phyloP scores from a whole-genome alignment of 2,888 invertebrate species.

The Tenthredo livida region DNA sequence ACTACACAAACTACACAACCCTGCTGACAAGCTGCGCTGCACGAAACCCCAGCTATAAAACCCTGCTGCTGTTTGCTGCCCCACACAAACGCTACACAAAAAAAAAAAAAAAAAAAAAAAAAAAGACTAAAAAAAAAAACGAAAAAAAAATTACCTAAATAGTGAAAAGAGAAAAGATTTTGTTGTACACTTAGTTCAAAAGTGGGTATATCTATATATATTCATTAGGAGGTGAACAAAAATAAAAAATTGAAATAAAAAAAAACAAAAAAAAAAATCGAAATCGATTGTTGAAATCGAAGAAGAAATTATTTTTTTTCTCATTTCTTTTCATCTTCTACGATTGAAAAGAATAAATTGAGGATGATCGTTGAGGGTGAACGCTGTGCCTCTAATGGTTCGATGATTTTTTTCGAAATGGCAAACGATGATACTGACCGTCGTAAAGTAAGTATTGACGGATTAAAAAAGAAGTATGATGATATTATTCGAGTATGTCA shows the following conservation, averaged over 20 bases:
- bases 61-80: conserved; percentile 78
- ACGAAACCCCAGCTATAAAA: conserved; percentile 76
- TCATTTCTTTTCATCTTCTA: too few species aligned
- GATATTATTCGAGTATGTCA: too few species aligned
- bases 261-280: not conserved
- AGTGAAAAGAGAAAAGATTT: conserved; percentile 43
- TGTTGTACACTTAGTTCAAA: not conserved
- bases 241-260: not conserved
- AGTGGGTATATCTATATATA: not conserved
- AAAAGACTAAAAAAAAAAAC: not conserved
- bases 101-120: conserved; percentile 53
- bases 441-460: conserved; percentile 1
- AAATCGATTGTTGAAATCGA: too few species aligned
- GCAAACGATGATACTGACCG: not conserved
- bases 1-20: conserved; percentile 59
- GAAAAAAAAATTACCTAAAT: not conserved
- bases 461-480: not conserved
- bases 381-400: conserved; percentile 36
- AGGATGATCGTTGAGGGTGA: not conserved
- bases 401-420: not conserved
- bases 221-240: not conserved
- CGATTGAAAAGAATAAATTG: too few species aligned
- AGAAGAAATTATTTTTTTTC: too few species aligned
- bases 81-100: conserved; percentile 73
- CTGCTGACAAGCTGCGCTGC: conserved; percentile 79